phyloP scores from a whole-genome alignment of 1,140 invertebrate species.

The Sinella curviseta region DNA sequence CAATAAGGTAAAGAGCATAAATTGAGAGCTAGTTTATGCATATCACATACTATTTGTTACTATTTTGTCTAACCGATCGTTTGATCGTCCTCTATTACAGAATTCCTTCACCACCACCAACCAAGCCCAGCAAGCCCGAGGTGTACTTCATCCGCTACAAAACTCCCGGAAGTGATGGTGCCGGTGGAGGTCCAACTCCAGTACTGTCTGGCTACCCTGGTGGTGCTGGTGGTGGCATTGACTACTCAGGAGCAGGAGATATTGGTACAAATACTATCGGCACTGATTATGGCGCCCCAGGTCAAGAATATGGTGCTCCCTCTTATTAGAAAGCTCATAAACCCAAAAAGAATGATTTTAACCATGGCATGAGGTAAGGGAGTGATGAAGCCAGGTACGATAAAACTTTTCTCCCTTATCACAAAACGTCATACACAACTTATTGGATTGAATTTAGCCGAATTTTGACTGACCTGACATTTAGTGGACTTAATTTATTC shows the following conservation, averaged over 20 bases:
- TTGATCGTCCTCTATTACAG: too few species aligned
- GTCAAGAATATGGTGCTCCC: constrained; percentile 37
- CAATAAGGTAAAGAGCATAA: constrained; percentile 60
- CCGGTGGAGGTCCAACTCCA: constrained; percentile 44
- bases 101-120: constrained; percentile 15
- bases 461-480: too few species aligned
- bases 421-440: background rate
- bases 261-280: constrained; percentile 49
- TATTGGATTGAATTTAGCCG: background rate
- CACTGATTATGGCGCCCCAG: constrained; percentile 36
- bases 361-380: background rate
- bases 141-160: constrained; percentile 61
- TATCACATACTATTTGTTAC: too few species aligned
- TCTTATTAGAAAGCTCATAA: constrained; percentile 23
- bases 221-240: constrained; percentile 48
- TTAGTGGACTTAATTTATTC: too few species aligned
- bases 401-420: background rate
- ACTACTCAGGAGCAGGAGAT: constrained; percentile 52
- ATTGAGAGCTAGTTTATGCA: too few species aligned
- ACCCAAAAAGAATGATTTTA: background rate
- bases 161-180: constrained; percentile 65
- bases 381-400: background rate
- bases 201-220: constrained; percentile 53
- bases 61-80: too few species aligned
- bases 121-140: constrained; percentile 32